Percentiles rank a stretch among this genome's conserved stretches.
These are phyloP conservation scores for Corydoras sp. DNA, from an alignment of 2,113 vertebrate species.

Conservation along the genomic window DNA sequence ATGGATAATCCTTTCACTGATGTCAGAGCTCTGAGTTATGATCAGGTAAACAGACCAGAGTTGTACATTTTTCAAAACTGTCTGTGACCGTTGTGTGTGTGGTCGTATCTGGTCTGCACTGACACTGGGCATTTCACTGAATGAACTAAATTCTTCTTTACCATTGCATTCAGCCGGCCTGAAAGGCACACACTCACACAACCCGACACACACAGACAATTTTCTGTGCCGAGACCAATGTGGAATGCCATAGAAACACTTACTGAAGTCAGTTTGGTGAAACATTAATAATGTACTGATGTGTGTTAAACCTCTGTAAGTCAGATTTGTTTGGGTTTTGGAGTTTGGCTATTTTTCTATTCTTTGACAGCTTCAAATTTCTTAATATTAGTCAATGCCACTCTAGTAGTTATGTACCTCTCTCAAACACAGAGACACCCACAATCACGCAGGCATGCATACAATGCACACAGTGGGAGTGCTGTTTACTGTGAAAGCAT, in stretches of 20 bases:
- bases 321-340: too few relatives aligned
- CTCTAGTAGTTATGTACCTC: not conserved
- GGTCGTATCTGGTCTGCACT: slow-evolving; percentile 9
- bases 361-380: not conserved
- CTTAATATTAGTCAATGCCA: slow-evolving; percentile 5
- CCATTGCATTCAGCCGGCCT: too few relatives aligned
- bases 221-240: slow-evolving; percentile 7
- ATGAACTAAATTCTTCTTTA: too few relatives aligned
- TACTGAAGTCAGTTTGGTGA: too few relatives aligned
- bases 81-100: slow-evolving; percentile 14
- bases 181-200: too few relatives aligned
- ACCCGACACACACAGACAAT: slow-evolving; percentile 3
- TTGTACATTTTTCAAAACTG: not conserved
- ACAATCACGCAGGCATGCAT: slow-evolving; percentile 5
- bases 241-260: not conserved
- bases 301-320: too few relatives aligned
- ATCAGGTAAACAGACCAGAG: not conserved
- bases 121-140: not conserved
- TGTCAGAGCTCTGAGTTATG: not conserved
- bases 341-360: too few relatives aligned
- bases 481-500: slow-evolving; percentile 31
- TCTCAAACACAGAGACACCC: slow-evolving; percentile 1
- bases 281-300: too few relatives aligned
- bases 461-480: slow-evolving; percentile 2
- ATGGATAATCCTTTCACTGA: not conserved